Evolutionary conservation across 2,888 invertebrate genomes (phyloP).

Genomic region (Ferrisia virgata): DNA sequence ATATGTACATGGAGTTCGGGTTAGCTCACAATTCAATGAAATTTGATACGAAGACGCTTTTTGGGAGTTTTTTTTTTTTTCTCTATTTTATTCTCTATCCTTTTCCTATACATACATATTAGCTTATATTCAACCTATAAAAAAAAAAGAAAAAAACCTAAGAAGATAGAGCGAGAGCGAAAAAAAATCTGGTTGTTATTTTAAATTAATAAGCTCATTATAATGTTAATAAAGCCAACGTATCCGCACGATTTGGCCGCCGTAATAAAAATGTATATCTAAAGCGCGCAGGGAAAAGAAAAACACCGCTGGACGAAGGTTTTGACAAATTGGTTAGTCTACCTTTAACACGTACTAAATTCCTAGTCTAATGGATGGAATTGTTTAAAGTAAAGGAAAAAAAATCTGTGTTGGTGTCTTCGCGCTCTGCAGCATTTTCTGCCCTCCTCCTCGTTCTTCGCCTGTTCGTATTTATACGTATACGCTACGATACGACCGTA

Average conservation of each 20-base stretch:
- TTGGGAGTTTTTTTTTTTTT: not conserved
- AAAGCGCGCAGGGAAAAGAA: not conserved
- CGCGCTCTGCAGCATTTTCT: not conserved
- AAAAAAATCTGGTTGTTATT: conserved; percentile 36
- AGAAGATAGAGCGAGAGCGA: not conserved
- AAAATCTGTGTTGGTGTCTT: not conserved
- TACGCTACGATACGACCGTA: not conserved
- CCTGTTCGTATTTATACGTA: too few relatives aligned
- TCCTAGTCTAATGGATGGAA: conserved; percentile 25
- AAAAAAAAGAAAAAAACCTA: too few relatives aligned
- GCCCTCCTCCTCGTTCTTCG: not conserved
- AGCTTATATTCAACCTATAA: conserved; percentile 17
- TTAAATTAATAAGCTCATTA: conserved; percentile 45
- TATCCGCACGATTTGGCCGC: not conserved
- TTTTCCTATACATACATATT: not conserved
- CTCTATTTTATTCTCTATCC: not conserved
- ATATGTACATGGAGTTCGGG: not conserved
- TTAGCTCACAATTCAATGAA: conserved; percentile 29
- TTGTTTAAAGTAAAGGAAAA: not conserved
- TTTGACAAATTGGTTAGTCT: conserved; percentile 38
- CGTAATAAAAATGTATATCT: conserved; percentile 42
- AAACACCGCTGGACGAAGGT: conserved; percentile 16
- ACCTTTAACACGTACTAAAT: conserved; percentile 44
- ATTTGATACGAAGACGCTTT: conserved; percentile 34
- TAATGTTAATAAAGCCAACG: conserved; percentile 41